phyloP scores from a whole-genome alignment of 2,888 invertebrate genomes.

The Pyrocoelia pectoralis region DNA sequence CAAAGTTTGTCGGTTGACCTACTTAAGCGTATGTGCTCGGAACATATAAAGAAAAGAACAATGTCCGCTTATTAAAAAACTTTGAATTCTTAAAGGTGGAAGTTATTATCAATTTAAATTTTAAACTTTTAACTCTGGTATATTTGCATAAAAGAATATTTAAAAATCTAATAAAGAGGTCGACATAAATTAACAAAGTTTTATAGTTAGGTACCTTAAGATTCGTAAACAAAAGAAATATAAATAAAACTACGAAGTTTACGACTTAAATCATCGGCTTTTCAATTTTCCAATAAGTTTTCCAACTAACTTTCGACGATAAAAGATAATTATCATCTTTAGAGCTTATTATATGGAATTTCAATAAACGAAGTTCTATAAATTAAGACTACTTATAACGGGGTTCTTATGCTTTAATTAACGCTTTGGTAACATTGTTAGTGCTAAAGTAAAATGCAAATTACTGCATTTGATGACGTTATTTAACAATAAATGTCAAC shows the following conservation, averaged over 20 bases:
- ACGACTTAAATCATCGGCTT: not conserved
- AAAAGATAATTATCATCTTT: not conserved
- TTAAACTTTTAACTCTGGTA: conserved; percentile 6
- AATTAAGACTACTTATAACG: too few species aligned
- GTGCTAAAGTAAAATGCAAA: too few species aligned
- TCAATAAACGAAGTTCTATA: too few species aligned
- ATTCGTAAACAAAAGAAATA: not conserved
- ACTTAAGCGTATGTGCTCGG: not conserved
- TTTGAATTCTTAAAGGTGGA: not conserved
- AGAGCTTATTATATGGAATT: not conserved
- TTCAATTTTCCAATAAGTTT: not conserved
- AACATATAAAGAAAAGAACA: not conserved
- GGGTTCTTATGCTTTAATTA: too few species aligned
- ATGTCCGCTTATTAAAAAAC: conserved; percentile 6
- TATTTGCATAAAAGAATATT: conserved; percentile 15
- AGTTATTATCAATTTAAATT: conserved; percentile 8
- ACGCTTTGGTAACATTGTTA: too few species aligned
- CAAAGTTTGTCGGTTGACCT: not conserved
- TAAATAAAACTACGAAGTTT: not conserved
- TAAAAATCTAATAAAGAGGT: conserved; percentile 20
- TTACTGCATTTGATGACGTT: too few species aligned
- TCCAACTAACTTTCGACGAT: not conserved
- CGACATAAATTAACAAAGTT: conserved; percentile 18
- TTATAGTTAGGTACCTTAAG: conserved; percentile 8
- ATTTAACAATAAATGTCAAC: too few species aligned